These are phyloP conservation scores for Dromiciops gliroides DNA, from an alignment of 2,113 vertebrate species.

Conservation along the genomic window DNA sequence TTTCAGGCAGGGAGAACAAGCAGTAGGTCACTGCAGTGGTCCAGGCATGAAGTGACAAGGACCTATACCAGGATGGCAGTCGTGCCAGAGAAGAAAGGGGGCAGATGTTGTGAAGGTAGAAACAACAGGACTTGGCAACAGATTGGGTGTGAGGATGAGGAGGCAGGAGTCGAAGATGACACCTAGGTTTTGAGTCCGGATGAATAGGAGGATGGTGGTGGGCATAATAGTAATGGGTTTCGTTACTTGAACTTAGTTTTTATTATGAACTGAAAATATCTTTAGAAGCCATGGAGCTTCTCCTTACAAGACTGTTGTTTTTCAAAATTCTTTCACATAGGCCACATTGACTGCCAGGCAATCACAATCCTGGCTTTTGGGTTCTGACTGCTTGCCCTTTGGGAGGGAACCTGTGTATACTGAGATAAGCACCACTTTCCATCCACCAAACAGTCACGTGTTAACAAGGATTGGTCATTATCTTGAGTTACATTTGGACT, in stretches of 20 bases:
- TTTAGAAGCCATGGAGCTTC: background rate
- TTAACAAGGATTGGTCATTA: constrained; percentile 5
- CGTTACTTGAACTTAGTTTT: too few relatives aligned
- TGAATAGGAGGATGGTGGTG: too few relatives aligned
- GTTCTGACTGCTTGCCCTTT: background rate
- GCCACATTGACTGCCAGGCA: background rate
- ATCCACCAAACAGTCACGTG: background rate
- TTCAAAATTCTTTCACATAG: background rate
- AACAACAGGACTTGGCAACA: background rate
- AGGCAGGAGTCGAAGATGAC: background rate
- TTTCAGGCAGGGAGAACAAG: too few relatives aligned
- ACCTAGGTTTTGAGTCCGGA: too few relatives aligned
- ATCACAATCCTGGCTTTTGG: background rate
- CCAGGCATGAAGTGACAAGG: too few relatives aligned
- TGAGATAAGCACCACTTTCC: background rate
- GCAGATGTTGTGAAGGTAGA: background rate
- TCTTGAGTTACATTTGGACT: background rate
- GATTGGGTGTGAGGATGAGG: background rate
- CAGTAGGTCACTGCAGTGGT: too few relatives aligned
- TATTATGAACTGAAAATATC: background rate
- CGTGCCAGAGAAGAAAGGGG: too few relatives aligned
- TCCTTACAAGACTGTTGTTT: background rate
- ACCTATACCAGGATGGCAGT: too few relatives aligned
- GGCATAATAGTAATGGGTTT: too few relatives aligned
- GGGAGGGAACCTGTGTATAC: background rate